Base-by-base conservation (phyloP, 2,113 vertebrate species). In the Actenoides hombroni region DNA sequence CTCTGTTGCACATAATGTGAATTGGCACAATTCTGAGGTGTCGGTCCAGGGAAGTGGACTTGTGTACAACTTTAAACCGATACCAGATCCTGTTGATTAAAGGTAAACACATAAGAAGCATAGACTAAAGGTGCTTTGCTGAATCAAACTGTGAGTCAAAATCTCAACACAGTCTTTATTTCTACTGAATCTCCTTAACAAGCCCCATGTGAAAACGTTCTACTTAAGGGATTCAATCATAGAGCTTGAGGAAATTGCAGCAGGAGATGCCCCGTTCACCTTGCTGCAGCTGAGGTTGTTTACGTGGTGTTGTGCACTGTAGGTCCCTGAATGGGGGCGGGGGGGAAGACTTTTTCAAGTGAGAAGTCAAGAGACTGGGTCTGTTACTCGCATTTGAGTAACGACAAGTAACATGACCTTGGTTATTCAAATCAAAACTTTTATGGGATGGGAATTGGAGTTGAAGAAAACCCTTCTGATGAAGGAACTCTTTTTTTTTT, bases 271-370 rank as follows among this genome's bases (percentile, higher is more conserved):
- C 33, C 31, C 21, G 44, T 16, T 83, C 24, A 4, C 49, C 40
- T 17, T 29, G 12, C 33, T 16, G 71, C 54, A 37, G 65, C 61
- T 26, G 44, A 19, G 57, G 13, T 10, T 14, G 18, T 54, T 46
- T 44, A 28, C 4, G 0, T 40, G 63, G 33, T 24, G 1, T 3
- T 10, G 3, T 15, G 60, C 8, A 4, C 49, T 53, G n/a, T 16
- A 28, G 60, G 51, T 46, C 65, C 16, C 21, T 6, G n/a, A 7
- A 3, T 39, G 67, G 56, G 68, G 10, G 4, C 31, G 56, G 9
- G 56, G 63, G 11, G 4, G n/a, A 56, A 12, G 6, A 8, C 5
- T 54, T 88, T 63, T 37, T 15, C 14, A 23, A 49, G 60, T 7
- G 51, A 68, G 17, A 78, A 10, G 13, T 13, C 13, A 18, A 31